Evolutionary conservation across 1,140 invertebrate species (phyloP).

Genomic region (Tribolium castaneum): DNA sequence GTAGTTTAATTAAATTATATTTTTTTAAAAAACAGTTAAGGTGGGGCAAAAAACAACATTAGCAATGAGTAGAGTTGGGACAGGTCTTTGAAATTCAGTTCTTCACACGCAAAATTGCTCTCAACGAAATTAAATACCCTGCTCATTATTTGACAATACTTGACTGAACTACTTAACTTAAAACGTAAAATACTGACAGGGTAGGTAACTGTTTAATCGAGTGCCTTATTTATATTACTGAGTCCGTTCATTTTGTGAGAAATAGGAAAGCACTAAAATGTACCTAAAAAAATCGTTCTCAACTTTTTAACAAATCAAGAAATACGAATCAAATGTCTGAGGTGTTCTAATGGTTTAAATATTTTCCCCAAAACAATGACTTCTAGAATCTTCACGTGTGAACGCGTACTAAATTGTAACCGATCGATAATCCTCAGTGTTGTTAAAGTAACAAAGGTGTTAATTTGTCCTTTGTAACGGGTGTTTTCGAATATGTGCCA

Average conservation of each 20-base stretch:
- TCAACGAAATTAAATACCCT: neutral
- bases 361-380: too few species aligned
- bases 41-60: neutral
- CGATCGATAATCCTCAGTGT: neutral
- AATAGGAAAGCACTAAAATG: neutral
- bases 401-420: too few species aligned
- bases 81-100: too few species aligned
- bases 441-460: neutral
- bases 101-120: too few species aligned
- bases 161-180: neutral
- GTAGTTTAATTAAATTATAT: slow-evolving; percentile 30
- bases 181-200: neutral
- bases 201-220: neutral
- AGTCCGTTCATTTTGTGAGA: neutral
- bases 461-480: neutral
- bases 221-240: neutral
- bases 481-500: slow-evolving; percentile 11
- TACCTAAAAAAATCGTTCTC: too few species aligned
- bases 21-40: slow-evolving; percentile 1
- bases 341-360: too few species aligned
- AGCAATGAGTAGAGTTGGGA: too few species aligned
- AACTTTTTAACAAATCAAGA: neutral
- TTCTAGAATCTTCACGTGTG: too few species aligned
- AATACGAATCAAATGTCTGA: too few species aligned
- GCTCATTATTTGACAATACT: neutral